Evolutionary conservation across 2,888 invertebrate genomes (phyloP).

Genomic region (Rhogogaster chlorosoma): DNA sequence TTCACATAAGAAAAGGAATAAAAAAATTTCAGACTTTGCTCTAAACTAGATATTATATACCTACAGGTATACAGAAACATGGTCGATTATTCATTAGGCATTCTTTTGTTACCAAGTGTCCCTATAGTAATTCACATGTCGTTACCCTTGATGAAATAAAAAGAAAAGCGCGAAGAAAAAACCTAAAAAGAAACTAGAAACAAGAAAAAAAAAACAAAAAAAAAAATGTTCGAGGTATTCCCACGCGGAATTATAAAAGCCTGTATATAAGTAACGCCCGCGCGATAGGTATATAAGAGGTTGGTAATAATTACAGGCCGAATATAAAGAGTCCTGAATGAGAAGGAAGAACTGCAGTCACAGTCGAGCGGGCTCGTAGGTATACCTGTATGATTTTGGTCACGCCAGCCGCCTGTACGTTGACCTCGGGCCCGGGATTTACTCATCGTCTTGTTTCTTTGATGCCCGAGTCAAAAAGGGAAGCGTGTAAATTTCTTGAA

Average conservation of each 20-base stretch:
- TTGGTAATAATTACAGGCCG: slow-evolving; percentile 33
- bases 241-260: slow-evolving; percentile 34
- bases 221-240: slow-evolving; percentile 3
- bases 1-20: background rate
- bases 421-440: slow-evolving; percentile 67
- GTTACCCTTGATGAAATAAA: slow-evolving; percentile 64
- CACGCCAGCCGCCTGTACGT: slow-evolving; percentile 76
- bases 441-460: slow-evolving; percentile 38
- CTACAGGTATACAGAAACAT: background rate
- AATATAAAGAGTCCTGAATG: slow-evolving; percentile 44
- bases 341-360: slow-evolving; percentile 64
- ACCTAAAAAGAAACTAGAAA: slow-evolving; percentile 55
- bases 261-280: background rate
- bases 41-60: background rate
- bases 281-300: background rate
- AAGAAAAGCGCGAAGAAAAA: slow-evolving; percentile 65
- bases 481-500: background rate
- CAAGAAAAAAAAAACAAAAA: slow-evolving; percentile 60
- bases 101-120: background rate
- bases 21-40: background rate
- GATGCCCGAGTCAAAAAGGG: slow-evolving; percentile 10
- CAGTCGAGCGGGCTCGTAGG: slow-evolving; percentile 74
- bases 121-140: background rate
- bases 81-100: background rate
- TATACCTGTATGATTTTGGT: slow-evolving; percentile 74